These are phyloP conservation scores for Catonia carolina DNA, from an alignment of 2,888 invertebrate species.

Conservation along the genomic window DNA sequence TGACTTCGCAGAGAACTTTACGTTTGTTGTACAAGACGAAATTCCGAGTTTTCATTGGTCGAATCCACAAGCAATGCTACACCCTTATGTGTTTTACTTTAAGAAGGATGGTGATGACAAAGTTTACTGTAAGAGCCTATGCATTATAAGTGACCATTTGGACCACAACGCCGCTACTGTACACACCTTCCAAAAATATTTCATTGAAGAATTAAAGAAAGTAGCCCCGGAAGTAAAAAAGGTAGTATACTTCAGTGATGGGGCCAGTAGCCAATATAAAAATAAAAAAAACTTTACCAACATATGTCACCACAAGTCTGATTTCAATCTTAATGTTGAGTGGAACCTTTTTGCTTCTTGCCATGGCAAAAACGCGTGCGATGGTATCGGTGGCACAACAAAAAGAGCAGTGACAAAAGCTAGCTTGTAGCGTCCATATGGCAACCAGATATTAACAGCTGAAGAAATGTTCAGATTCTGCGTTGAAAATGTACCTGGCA, in stretches of 20 bases:
- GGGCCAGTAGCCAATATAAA: constrained; percentile 13
- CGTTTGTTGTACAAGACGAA: constrained; percentile 17
- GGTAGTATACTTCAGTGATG: neutral
- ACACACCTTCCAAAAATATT: constrained; percentile 10
- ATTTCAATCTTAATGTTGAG: constrained; percentile 9
- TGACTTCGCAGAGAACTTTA: constrained; percentile 16
- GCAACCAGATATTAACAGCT: constrained; percentile 1
- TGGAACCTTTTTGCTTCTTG: constrained; percentile 18
- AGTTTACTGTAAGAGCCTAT: constrained; percentile 8
- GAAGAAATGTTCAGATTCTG: neutral
- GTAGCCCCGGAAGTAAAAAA: constrained; percentile 11
- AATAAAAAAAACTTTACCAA: constrained; percentile 18
- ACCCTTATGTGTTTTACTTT: constrained; percentile 16
- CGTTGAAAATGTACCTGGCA: neutral
- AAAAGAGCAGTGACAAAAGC: constrained; percentile 2
- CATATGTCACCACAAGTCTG: constrained; percentile 5
- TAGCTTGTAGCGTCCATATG: neutral
- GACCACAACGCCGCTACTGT: constrained; percentile 12
- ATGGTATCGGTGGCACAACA: constrained; percentile 4
- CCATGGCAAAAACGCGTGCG: constrained; percentile 13
- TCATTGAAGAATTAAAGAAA: constrained; percentile 5
- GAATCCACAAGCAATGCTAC: constrained; percentile 11
- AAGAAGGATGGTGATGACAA: neutral
- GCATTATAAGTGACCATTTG: constrained; percentile 6
- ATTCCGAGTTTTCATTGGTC: constrained; percentile 16